A percentile compares a stretch with the other conserved stretches of the same genome.
phyloP scores from a whole-genome alignment of 2,797 vertebrate species.

The Sebastes ruberrimus region DNA sequence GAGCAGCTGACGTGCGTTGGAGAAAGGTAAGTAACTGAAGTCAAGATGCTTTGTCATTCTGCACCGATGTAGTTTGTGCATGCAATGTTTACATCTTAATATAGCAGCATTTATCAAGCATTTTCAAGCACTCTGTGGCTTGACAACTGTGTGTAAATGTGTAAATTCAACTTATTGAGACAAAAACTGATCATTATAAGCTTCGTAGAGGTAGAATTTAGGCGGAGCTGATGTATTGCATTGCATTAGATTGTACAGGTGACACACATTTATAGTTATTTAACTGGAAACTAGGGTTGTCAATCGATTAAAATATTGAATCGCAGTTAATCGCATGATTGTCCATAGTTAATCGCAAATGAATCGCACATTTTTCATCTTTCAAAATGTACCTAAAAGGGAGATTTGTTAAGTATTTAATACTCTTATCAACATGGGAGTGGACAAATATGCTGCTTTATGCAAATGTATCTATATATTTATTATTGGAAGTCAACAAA shows the following conservation, averaged over 20 bases:
- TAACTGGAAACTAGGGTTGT: not conserved
- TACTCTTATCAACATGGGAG: no score
- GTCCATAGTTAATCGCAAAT: no score
- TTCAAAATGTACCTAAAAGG: no score
- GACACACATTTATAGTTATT: not conserved
- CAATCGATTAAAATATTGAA: accelerated
- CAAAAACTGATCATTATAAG: not conserved
- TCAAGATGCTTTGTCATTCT: not conserved
- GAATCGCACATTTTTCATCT: no score
- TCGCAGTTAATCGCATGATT: no score
- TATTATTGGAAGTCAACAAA: no score
- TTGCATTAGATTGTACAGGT: not conserved
- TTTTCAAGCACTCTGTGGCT: not conserved
- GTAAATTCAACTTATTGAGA: not conserved
- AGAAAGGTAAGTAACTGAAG: constrained; percentile 87
- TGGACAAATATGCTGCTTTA: no score
- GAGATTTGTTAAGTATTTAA: no score
- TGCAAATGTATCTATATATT: no score
- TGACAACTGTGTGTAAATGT: not conserved
- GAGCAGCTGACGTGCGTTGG: constrained; percentile 94
- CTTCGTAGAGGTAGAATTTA: not conserved
- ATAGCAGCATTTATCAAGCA: not conserved
- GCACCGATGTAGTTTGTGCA: not conserved
- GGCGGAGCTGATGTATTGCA: not conserved
- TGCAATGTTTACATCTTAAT: not conserved